phyloP scores from a whole-genome alignment of 92 coral and sea anemone species.

The Siderastrea siderea region DNA sequence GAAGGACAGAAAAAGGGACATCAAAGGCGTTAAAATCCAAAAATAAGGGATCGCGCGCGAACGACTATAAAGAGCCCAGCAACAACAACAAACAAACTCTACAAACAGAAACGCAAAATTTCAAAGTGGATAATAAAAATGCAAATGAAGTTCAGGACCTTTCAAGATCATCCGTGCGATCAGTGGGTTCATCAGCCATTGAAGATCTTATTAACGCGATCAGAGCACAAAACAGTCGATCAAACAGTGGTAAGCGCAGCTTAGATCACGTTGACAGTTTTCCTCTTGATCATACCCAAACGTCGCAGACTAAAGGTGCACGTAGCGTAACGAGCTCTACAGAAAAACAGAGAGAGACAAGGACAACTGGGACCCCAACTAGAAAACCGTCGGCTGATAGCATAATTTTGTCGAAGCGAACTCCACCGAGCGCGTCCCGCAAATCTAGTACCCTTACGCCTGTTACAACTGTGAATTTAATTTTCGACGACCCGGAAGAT shows the following conservation, averaged over 20 bases:
- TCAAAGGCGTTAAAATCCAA: conserved; percentile 26
- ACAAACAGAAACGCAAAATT: conserved; percentile 47
- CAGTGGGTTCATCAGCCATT: conserved; percentile 35
- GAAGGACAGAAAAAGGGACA: conserved; percentile 1
- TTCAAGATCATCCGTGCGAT: conserved; percentile 21
- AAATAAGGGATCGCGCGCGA: conserved; percentile 21
- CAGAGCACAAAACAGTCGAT: conserved; percentile 50
- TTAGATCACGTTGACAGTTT: not conserved
- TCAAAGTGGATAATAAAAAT: conserved; percentile 45
- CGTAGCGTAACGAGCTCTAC: not conserved
- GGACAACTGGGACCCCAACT: not conserved
- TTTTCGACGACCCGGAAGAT: conserved; percentile 76
- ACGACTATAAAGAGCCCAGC: conserved; percentile 31
- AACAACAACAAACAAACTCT: conserved; percentile 26
- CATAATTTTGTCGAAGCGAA: conserved; percentile 29
- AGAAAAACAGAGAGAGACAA: not conserved
- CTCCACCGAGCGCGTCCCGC: conserved; percentile 24
- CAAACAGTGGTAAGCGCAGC: not conserved
- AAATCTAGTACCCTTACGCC: conserved; percentile 78
- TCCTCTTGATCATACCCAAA: not conserved
- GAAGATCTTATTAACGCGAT: conserved; percentile 75
- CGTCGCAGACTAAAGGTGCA: not conserved
- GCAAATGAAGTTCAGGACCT: conserved; percentile 48
- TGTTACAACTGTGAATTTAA: conserved; percentile 73
- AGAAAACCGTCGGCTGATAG: conserved; percentile 23